Evolutionary conservation across 2,797 vertebrate genomes (phyloP).

Genomic region (Neosilurus hyrtlii): DNA sequence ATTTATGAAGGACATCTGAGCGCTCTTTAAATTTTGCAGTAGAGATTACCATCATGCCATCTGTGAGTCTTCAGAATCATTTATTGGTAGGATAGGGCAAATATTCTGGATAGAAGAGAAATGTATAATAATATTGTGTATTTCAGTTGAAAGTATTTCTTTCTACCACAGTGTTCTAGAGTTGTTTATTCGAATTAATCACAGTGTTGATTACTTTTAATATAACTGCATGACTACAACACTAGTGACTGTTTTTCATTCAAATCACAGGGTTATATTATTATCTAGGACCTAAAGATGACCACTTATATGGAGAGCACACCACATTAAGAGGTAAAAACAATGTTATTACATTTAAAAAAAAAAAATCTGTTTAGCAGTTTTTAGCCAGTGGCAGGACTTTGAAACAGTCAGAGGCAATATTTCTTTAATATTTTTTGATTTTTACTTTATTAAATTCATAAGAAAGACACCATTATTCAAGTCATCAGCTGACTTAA

Average conservation of each 20-base stretch:
- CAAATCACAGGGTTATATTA: neutral
- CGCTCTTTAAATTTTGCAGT: slow-evolving; percentile 59
- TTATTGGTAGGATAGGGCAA: neutral
- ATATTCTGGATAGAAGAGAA: neutral
- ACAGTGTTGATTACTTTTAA: neutral
- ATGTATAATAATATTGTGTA: neutral
- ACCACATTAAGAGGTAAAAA: too few relatives aligned
- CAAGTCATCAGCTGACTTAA: too few relatives aligned
- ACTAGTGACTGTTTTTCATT: too few relatives aligned
- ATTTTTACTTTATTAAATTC: neutral
- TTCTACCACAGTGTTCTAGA: neutral
- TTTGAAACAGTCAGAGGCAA: neutral
- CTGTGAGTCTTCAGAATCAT: slow-evolving; percentile 49
- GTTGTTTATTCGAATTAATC: neutral
- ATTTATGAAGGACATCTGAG: slow-evolving; percentile 53
- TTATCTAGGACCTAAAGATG: neutral
- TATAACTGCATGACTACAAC: too few relatives aligned
- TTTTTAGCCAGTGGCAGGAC: neutral
- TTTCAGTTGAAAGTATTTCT: neutral
- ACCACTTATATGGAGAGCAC: too few relatives aligned
- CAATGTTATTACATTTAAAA: too few relatives aligned
- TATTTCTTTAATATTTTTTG: neutral
- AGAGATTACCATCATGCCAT: slow-evolving; percentile 50
- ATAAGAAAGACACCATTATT: neutral
- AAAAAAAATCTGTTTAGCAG: neutral